Base-by-base conservation (phyloP, 2,113 vertebrate species). In the Melospiza georgiana region DNA sequence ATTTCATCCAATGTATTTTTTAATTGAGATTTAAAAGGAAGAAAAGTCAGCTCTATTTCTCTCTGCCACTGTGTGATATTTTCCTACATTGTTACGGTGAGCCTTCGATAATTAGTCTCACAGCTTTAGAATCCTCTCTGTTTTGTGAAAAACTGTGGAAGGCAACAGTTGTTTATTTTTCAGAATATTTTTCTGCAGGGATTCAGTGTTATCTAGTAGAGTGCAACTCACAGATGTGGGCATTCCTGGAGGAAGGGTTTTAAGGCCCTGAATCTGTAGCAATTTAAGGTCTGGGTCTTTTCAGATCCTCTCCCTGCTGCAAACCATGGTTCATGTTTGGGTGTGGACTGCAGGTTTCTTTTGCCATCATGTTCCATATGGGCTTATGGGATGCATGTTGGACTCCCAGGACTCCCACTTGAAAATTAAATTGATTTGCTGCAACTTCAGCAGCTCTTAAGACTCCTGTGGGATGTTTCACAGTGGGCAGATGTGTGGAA, bases 21-120 rank as follows among this genome's bases (percentile, higher is more conserved):
- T 98, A 97, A 98, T 98, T 98, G 97, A 97, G 97, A 97, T 95
- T 96, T 90, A 96, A 93, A 95, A 41, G 46, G 88, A 92, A 92
- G 79, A 88, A 74, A 81, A 94, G 89, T 79, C 77, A 22, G 81
- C 41, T 77, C 33, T 31, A 49, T 84, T 86, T 82, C 51, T 95
- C 39, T 48, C 51, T 77, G 71, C 84, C 3, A 2, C 69, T 90
- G 41, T 63, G 55, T 82, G 69, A 90, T 97, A 76, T 51, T 35
- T 75, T 95, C 88, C 74, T 81, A 48, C 22, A 14, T 92, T 96
- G 76, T 85, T 91, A 75, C 18, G n/a, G 74, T 71, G 84, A 97
- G 88, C 77, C 89, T 95, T 95, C 92, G 95, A 95, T 96, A 97
- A 97, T 97, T 97, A 54, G 31, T 57, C 65, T 92, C 24, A 65